Base-by-base conservation (phyloP, 2,888 invertebrate genomes). In the Papilio elwesi region DNA sequence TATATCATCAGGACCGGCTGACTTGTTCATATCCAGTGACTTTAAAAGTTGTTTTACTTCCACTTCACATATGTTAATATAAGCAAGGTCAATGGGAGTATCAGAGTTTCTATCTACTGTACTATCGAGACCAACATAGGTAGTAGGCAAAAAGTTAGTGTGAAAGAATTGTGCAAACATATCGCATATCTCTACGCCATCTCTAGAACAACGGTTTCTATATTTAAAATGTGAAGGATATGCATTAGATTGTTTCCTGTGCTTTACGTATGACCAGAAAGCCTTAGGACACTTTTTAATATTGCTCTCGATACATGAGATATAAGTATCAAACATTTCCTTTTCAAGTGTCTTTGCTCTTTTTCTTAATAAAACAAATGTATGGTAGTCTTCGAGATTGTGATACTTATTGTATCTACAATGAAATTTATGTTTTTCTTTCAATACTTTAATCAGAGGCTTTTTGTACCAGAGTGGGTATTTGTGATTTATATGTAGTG, bases 101-200 rank as follows among this genome's bases (percentile, higher is more conserved):
- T 6, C 8, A 53, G 53, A 53, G 53, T 53, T 53, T 53, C n/a
- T 6, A 15, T 53, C 53, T 15, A 3, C n/a, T 53, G 15, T 53
- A 53, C 4, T 53, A 6, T 53, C 53, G 53, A 53, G 53, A 53
- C 15, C 53, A 53, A 6, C 53, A 53, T 53, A 8, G 26, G 26
- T 26, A 26, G 26, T 26, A 4, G 4, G 26, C 26, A 26, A 26
- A 26, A 26, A 26, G 26, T 26, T 26, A 26, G 26, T 26, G 26
- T 26, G 26, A 26, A 26, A 26, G 26, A 26, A 26, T 53, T 53
- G 6, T 53, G 53, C 53, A 53, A 53, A 53, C 53, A 53, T 53
- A 53, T 53, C 15, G 53, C 53, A 53, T 53, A 53, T 53, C 53
- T 53, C 53, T 53, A 53, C 53, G n/a, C 53, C 53, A 53, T 53